Percentiles rank a stretch among this genome's conserved stretches.
These are phyloP conservation scores for Trachelus troglodyta DNA, from an alignment of 2,888 invertebrate genomes.

Conservation along the genomic window DNA sequence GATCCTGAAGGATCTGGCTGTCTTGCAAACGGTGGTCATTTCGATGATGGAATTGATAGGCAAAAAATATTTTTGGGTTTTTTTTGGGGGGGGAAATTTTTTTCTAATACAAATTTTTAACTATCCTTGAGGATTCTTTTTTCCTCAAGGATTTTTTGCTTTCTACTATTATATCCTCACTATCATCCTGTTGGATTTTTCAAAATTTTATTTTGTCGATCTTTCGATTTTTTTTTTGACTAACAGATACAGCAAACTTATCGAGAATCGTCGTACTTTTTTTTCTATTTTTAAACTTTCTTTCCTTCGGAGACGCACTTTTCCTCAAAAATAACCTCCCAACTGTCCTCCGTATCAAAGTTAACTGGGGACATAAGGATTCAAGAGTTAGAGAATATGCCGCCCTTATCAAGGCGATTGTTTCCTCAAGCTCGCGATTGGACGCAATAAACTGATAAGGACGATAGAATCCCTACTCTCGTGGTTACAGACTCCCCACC, in stretches of 20 bases:
- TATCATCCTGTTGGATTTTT: background rate
- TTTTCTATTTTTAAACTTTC: background rate
- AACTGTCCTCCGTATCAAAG: conserved; percentile 19
- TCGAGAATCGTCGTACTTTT: background rate
- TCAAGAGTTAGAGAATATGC: conserved; percentile 15
- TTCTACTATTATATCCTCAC: background rate
- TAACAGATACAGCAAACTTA: background rate
- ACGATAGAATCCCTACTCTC: conserved; percentile 20
- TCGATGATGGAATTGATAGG: background rate
- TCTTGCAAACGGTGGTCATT: conserved; percentile 12
- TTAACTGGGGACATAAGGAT: conserved; percentile 18
- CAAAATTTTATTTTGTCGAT: background rate
- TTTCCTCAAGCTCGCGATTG: conserved; percentile 24
- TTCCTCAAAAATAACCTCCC: background rate
- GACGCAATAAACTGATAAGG: conserved; percentile 22
- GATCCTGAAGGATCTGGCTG: conserved; percentile 21
- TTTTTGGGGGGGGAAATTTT: no score
- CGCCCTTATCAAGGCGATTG: conserved; percentile 23
- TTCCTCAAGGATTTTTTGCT: background rate
- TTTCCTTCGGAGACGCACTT: background rate
- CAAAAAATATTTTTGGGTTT: background rate
- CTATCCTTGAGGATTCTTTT: background rate
- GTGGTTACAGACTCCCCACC: background rate
- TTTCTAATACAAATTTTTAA: background rate
- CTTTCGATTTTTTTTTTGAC: no score